Conservation (phyloP, 2,797 vertebrate genomes). For the Platyrinchus mystaceus region DNA sequence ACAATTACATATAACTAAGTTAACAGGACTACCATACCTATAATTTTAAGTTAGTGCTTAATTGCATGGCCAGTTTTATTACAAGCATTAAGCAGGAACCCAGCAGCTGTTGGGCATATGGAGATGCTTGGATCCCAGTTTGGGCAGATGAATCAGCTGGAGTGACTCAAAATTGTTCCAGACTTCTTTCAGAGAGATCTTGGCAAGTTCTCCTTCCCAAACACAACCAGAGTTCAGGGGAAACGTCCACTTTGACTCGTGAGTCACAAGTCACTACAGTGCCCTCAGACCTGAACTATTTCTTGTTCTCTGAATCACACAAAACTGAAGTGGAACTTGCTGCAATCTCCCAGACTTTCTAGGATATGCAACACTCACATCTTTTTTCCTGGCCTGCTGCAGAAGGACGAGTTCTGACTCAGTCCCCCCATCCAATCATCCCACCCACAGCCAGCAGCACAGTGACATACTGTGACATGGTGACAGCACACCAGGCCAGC, state of each 20-base stretch:
- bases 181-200: neutral
- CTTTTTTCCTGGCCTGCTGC: neutral
- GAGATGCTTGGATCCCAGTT: neutral
- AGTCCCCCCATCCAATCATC: neutral
- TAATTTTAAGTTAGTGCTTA: neutral
- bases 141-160: conserved; percentile 28
- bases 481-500: neutral
- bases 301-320: neutral
- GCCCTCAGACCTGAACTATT: neutral
- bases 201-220: neutral
- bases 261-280: neutral
- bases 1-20: neutral
- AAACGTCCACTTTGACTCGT: neutral
- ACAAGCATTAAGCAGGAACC: neutral
- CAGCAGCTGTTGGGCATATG: neutral
- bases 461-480: too few species aligned
- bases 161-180: neutral
- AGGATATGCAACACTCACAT: accelerated
- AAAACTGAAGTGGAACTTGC: neutral
- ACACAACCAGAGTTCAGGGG: neutral
- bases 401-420: neutral
- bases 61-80: neutral
- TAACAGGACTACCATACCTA: neutral
- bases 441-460: neutral
- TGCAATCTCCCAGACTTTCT: neutral